These are phyloP conservation scores for Lethocerus indicus DNA, from an alignment of 1,140 invertebrate genomes.

Conservation along the genomic window DNA sequence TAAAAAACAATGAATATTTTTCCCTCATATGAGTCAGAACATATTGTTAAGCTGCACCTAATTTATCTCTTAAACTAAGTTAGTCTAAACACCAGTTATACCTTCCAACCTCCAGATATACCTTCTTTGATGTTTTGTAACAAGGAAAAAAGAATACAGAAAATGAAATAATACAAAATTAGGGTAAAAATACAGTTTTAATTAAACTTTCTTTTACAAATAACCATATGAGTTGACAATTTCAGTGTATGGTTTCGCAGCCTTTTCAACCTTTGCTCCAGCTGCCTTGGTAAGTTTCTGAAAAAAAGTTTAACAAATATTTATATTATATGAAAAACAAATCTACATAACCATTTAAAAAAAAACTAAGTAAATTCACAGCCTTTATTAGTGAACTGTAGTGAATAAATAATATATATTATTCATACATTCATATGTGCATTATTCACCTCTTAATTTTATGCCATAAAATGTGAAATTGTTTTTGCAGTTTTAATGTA, in stretches of 20 bases:
- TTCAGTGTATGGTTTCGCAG: conserved; percentile 56
- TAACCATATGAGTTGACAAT: conserved; percentile 79
- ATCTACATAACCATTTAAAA: not conserved
- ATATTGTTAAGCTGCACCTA: too few relatives aligned
- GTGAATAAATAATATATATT: not conserved
- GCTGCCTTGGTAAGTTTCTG: conserved; percentile 70
- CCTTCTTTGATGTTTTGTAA: too few relatives aligned
- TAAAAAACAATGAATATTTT: too few relatives aligned
- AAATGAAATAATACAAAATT: too few relatives aligned
- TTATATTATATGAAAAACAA: not conserved
- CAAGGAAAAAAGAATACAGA: too few relatives aligned
- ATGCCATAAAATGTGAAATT: not conserved
- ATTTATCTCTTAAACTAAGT: too few relatives aligned
- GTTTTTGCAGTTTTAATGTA: not conserved
- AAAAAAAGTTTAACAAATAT: conserved; percentile 22
- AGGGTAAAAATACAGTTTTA: too few relatives aligned
- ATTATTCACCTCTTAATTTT: not conserved
- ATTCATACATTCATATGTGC: not conserved
- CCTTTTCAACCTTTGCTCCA: conserved; percentile 58
- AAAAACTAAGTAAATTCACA: not conserved
- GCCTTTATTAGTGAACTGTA: not conserved
- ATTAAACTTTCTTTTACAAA: conserved; percentile 37
- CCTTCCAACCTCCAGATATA: too few relatives aligned
- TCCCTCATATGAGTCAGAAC: too few relatives aligned
- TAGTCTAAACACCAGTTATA: too few relatives aligned